Evolutionary conservation across 2,113 vertebrate genomes (phyloP), one percentile per base, ranked within the genome.

Genomic region (Ptilorrhoa leucosticta): DNA sequence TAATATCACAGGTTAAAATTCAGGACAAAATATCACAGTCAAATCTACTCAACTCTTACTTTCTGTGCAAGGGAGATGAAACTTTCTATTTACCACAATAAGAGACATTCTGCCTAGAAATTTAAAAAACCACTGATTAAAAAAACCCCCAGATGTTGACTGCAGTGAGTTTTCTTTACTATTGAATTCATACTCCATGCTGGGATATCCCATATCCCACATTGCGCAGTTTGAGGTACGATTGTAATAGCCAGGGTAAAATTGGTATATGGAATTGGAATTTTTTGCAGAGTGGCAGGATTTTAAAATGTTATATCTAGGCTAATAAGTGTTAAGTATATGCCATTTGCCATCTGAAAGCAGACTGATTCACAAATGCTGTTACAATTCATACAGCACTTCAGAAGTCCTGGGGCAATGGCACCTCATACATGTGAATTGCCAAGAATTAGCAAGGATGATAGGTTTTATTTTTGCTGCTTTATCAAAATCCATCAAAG

Each of bases 131-230:
- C 24, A 39, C 4, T 13, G 11, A 51, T 45, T 39, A 7, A 9
- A 50, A 75, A 58, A 33, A 9, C 1, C 0, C 11, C 6, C 35
- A 84, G 37, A 83, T 70, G 16, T 42, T 89, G 33, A 56, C 23
- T 75, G 33, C 13, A 70, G 54, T 57, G 40, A 83, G 19, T 56
- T 69, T 77, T 23, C 56, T 75, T 58, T 13, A 65, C 21, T 45
- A 54, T 0, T 47, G 23, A 35, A 77, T 47, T n/a, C 9, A 57
- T 58, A 64, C 9, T 11, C 26, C 6, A 14, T 0, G 0, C 7
- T 28, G 16, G 23, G 40, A 80, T 71, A 82, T 7, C 23, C 30
- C 13, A 27, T n/a, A 83, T 7, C 9, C 22, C 11, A 17, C 0
- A 2, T 0, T 50, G 16, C 0, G 0, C 20, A 75, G 30, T 50